phyloP scores from a whole-genome alignment of 2,797 vertebrate genomes.

The Sebastes variabilis region DNA sequence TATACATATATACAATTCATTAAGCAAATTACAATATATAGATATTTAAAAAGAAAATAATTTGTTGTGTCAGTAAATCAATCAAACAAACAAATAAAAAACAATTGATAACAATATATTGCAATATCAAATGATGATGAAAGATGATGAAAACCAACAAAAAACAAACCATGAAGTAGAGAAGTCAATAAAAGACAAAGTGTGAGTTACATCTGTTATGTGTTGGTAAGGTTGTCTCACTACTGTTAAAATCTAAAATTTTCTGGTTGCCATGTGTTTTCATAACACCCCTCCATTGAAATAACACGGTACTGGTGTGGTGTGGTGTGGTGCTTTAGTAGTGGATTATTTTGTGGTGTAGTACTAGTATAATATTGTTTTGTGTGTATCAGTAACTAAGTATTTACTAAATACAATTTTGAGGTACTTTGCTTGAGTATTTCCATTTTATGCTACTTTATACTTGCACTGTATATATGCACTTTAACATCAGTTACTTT shows the following conservation, averaged over 20 bases:
- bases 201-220: no score
- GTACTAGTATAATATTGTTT: background rate
- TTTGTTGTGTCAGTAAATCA: no score
- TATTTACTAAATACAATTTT: background rate
- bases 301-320: background rate
- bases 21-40: no score
- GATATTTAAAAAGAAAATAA: no score
- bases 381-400: background rate
- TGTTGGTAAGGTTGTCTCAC: no score
- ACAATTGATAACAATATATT: no score
- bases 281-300: constrained; percentile 2
- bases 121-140: no score
- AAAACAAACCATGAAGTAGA: no score
- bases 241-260: background rate
- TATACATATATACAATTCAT: no score
- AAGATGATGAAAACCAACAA: no score
- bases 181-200: no score
- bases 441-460: background rate
- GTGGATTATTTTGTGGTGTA: background rate
- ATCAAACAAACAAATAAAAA: no score
- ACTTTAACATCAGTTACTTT: background rate
- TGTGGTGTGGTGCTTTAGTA: background rate
- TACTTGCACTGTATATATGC: background rate
- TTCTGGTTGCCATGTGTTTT: background rate
- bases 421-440: background rate